These are phyloP conservation scores for Netta rufina DNA, from an alignment of 2,797 vertebrate species.

Conservation along the genomic window DNA sequence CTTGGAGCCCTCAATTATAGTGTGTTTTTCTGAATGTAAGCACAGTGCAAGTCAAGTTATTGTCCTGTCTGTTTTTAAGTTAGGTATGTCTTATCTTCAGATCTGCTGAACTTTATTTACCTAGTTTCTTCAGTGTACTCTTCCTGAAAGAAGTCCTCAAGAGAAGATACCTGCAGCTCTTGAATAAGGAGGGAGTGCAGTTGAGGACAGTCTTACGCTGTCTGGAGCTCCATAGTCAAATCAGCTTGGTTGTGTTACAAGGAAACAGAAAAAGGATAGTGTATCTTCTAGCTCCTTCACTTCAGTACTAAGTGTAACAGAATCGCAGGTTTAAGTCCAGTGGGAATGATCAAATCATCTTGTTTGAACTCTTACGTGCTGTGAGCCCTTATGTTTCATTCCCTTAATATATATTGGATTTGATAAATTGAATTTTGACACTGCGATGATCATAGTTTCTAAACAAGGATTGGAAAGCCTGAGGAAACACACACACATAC, in stretches of 20 bases:
- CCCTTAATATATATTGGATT: neutral
- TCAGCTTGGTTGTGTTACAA: neutral
- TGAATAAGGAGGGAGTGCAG: neutral
- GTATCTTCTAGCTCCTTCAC: neutral
- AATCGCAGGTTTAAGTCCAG: neutral
- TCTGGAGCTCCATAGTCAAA: neutral
- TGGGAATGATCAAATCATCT: neutral
- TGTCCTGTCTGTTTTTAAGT: neutral
- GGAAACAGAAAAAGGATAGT: neutral
- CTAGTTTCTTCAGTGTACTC: neutral
- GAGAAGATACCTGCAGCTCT: neutral
- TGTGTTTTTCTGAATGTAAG: neutral
- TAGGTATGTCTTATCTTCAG: neutral
- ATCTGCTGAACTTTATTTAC: neutral
- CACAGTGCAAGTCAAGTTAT: neutral
- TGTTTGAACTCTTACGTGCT: neutral
- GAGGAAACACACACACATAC: neutral
- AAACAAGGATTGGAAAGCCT: slow-evolving; percentile 1
- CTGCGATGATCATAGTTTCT: neutral
- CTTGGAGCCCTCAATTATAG: neutral
- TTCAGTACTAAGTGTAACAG: neutral
- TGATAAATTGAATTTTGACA: slow-evolving; percentile 24
- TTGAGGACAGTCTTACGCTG: fast-evolving
- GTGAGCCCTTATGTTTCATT: neutral
- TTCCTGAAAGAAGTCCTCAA: neutral